A percentile compares a stretch with the other conserved stretches of the same genome.
Conservation (phyloP, 2,113 vertebrate genomes). For the Pseudonaja textilis region DNA sequence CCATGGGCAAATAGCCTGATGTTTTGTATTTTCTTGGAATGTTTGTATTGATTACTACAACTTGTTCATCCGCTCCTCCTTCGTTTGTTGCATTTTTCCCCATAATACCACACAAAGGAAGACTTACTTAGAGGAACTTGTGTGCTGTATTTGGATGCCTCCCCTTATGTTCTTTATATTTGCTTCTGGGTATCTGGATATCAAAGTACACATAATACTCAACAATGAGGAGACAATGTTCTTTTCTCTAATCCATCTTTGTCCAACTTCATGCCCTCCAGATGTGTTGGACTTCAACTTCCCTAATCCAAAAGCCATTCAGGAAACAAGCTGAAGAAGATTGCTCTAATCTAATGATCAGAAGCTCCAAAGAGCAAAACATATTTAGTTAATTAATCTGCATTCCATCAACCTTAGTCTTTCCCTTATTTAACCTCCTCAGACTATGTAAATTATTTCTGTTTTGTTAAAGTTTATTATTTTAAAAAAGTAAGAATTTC, state of each 20-base stretch:
- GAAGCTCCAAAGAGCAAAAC: background rate
- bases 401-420: background rate
- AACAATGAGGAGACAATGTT: background rate
- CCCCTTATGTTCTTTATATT: background rate
- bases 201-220: background rate
- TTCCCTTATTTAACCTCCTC: background rate
- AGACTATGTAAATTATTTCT: background rate
- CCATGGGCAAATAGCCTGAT: background rate
- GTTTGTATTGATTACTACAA: background rate
- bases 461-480: background rate
- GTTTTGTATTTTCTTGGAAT: conserved; percentile 9
- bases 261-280: background rate
- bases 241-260: background rate
- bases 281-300: background rate
- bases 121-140: background rate
- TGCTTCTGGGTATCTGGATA: background rate
- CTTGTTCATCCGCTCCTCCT: background rate
- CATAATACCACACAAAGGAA: background rate
- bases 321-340: background rate
- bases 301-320: background rate
- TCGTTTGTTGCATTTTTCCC: background rate
- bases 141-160: background rate
- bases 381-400: background rate
- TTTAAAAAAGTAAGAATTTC: background rate
- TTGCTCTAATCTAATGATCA: background rate